Base-by-base conservation (phyloP, 2,797 vertebrate species). In the Pseudotriccus pelzelni region DNA sequence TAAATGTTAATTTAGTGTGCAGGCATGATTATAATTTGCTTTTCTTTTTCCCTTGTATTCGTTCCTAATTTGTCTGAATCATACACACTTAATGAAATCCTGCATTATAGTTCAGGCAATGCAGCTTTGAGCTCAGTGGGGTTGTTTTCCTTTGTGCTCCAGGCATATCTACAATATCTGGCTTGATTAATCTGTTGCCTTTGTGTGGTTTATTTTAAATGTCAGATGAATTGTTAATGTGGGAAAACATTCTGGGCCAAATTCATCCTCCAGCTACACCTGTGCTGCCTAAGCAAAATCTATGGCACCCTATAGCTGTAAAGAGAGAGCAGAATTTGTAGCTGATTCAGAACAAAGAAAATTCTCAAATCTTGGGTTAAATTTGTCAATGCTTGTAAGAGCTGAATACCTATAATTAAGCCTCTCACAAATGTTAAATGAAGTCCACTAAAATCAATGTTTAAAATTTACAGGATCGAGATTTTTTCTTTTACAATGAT, bases 131-230 rank as follows among this genome's bases (percentile, higher is more conserved):
- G 74, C 93, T 91, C 84, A 82, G 59, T 92, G 85, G 58, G 47
- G 87, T 58, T 93, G 60, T 89, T 94, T 58, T 69, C 68, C 50
- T 91, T 75, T 95, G 68, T 91, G 83, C 89, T 96, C 24, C 47
- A 76, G 85, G 87, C 92, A 79, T 56, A 89, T 90, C 89, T 85
- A 81, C 73, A 89, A 53, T 95, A 96, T 87, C 75, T 91, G 47
- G 19, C 28, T 96, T 94, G 95, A 97, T 95, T 92, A 94, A 97
- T 96, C 91, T 91, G 69, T 92, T 96, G 94, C 74, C 87, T 94
- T 93, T 92, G 84, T 87, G 72, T 17, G 59, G 95, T 81, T 95
- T 96, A 87, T 94, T 96, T 95, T 87, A 96, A 92, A 92, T 41
- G 89, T 91, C 92, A 83, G 82, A 96, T 87, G 70, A 90, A 93